These are phyloP conservation scores for Plestiodon gilberti DNA, from an alignment of 2,113 vertebrate genomes.

Conservation along the genomic window DNA sequence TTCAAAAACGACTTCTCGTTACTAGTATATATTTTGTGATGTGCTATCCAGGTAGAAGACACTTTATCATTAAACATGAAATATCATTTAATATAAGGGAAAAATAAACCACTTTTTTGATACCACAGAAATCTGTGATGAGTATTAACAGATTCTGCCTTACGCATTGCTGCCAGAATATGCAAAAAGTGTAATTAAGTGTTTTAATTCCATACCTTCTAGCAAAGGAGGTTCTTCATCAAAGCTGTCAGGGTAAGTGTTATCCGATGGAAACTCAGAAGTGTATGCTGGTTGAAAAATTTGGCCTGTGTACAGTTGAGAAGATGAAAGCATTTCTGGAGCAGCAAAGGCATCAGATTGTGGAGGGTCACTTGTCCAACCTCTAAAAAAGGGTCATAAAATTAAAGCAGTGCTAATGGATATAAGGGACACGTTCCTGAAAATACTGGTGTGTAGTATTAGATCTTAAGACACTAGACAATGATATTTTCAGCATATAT, in stretches of 20 bases:
- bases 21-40: not conserved
- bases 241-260: conserved; percentile 62
- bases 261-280: conserved; percentile 43
- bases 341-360: conserved; percentile 30
- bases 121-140: not conserved
- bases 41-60: not conserved
- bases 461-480: not conserved
- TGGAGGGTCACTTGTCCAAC: not conserved
- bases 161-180: accelerated
- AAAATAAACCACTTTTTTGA: not conserved
- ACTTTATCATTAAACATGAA: not conserved
- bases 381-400: conserved; percentile 50
- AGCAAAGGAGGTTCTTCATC: conserved; percentile 88
- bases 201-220: conserved; percentile 78
- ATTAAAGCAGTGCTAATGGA: not conserved
- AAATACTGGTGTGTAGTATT: not conserved
- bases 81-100: not conserved
- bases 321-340: conserved; percentile 37
- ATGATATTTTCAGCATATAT: not conserved
- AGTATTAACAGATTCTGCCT: not conserved
- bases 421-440: not conserved
- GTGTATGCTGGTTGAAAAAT: conserved; percentile 75
- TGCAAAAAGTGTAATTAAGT: accelerated
- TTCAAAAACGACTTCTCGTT: not conserved
- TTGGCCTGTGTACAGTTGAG: conserved; percentile 67